Base-by-base conservation (phyloP, 2,113 vertebrate genomes). In the Ictalurus furcatus region DNA sequence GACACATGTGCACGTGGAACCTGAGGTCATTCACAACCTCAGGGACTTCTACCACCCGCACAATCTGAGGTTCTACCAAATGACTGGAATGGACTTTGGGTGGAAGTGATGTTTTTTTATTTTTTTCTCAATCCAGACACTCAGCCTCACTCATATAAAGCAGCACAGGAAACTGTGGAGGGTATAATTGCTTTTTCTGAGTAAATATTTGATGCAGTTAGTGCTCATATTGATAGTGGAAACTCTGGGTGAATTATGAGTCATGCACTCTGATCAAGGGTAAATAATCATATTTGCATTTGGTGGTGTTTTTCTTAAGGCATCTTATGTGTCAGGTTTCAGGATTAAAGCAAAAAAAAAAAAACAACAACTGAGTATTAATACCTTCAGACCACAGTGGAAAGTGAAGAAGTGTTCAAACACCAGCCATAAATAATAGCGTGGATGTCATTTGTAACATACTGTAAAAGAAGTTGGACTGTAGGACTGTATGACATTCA, bases 1-100 rank as follows among this genome's bases (percentile, higher is more conserved):
- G 88, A 95, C 90, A 19, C 96, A 96, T 2, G 95, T 95, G 59
- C 92, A 86, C 71, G 96, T 96, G 2, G 61, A 96, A 88, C 92
- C 94, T 0, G 88, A 94, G 30, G 93, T 95, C 83, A 90, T 96
- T 88, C 94, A 90, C 92, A 95, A 89, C 85, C 94, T 96, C 52
- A 94, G 94, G 90, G 94, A 95, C 28, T 96, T 96, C 92, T 96
- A 96, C 90, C 94, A 91, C 84, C 95, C 95, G 0, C 95, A 96
- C 54, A 96, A 96, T 91, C 93, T 93, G 83, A 94, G 91, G 85
- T 96, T 96, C 92, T 96, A 96, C 76, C 94, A 95, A 80, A 94
- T 96, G 94, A 93, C 94, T 5, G 95, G 95, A 2, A 95, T 96
- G 89, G 93, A 96, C 91, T 96, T 96, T 91, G 95, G 95, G 74